Conservation (phyloP, 1,140 invertebrate genomes). For the Drosophila albomicans region DNA sequence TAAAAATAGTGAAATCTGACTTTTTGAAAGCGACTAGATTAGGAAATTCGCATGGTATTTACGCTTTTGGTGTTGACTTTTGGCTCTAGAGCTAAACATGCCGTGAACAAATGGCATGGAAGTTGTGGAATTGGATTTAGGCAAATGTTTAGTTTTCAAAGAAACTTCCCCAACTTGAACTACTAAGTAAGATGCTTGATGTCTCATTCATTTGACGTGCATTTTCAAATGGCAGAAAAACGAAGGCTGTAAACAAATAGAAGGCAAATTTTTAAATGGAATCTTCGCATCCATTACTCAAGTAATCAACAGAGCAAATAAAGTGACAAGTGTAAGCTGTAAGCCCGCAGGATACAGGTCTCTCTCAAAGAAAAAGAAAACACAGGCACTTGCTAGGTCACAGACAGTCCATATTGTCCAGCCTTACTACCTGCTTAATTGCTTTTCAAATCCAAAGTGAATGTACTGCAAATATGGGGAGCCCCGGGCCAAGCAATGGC, state of each 20-base stretch:
- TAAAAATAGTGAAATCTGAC: slow-evolving; percentile 1
- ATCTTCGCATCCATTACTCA: slow-evolving; percentile 61
- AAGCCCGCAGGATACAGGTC: slow-evolving; percentile 5
- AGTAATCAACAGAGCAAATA: slow-evolving; percentile 63
- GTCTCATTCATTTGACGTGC: not conserved
- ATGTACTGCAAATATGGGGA: slow-evolving; percentile 40
- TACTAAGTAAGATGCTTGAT: not conserved
- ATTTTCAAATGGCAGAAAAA: slow-evolving; percentile 1
- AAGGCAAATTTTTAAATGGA: slow-evolving; percentile 61
- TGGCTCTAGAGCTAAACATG: not conserved
- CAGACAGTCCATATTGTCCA: slow-evolving; percentile 17
- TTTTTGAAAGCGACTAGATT: slow-evolving; percentile 29
- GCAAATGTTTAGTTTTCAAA: not conserved
- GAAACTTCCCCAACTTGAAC: not conserved
- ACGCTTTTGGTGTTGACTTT: slow-evolving; percentile 29
- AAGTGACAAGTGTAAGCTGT: slow-evolving; percentile 64
- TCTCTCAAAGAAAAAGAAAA: slow-evolving; percentile 35
- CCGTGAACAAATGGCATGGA: not conserved
- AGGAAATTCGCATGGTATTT: slow-evolving; percentile 39
- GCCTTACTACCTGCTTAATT: slow-evolving; percentile 60
- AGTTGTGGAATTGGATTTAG: not conserved
- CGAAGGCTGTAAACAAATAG: slow-evolving; percentile 47
- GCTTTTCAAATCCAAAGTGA: slow-evolving; percentile 72
- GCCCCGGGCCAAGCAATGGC: slow-evolving; percentile 20
- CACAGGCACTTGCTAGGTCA: not conserved